phyloP scores from a whole-genome alignment of 2,113 vertebrate genomes.

The Epinephelus fuscoguttatus region DNA sequence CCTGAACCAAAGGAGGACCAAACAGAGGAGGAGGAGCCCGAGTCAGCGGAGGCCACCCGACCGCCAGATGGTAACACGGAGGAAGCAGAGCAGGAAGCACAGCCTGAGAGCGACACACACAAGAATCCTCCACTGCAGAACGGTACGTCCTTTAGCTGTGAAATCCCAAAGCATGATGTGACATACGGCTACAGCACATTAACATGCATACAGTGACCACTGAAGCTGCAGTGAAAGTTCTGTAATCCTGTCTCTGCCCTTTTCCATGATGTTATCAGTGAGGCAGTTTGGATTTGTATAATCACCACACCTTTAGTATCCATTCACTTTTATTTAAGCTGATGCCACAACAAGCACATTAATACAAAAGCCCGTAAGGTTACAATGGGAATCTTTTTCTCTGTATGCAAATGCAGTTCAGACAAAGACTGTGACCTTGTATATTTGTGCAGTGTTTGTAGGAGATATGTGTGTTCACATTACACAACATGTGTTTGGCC shows the following conservation, averaged over 20 bases:
- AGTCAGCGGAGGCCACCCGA: slow-evolving; percentile 72
- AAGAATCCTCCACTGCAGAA: slow-evolving; percentile 81
- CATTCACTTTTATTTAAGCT: background rate
- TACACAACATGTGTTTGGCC: background rate
- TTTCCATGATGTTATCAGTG: background rate
- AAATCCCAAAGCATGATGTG: background rate
- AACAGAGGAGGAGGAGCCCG: slow-evolving; percentile 41
- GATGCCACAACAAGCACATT: background rate
- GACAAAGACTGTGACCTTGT: background rate
- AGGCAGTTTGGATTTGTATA: background rate
- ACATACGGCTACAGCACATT: background rate
- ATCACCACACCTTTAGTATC: background rate
- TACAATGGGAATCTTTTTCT: too few relatives aligned
- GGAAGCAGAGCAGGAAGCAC: slow-evolving; percentile 59
- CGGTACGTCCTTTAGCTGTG: slow-evolving; percentile 71
- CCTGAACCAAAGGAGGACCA: slow-evolving; percentile 73
- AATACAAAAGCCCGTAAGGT: background rate
- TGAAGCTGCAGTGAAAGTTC: background rate
- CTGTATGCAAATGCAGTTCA: too few relatives aligned
- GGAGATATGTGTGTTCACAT: background rate
- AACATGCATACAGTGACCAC: background rate
- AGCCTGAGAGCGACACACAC: slow-evolving; percentile 60
- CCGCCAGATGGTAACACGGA: slow-evolving; percentile 73
- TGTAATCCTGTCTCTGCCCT: background rate
- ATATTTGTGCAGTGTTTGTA: background rate